These are phyloP conservation scores for Semicossyphus pulcher DNA, from an alignment of 2,113 vertebrate species.

Conservation along the genomic window DNA sequence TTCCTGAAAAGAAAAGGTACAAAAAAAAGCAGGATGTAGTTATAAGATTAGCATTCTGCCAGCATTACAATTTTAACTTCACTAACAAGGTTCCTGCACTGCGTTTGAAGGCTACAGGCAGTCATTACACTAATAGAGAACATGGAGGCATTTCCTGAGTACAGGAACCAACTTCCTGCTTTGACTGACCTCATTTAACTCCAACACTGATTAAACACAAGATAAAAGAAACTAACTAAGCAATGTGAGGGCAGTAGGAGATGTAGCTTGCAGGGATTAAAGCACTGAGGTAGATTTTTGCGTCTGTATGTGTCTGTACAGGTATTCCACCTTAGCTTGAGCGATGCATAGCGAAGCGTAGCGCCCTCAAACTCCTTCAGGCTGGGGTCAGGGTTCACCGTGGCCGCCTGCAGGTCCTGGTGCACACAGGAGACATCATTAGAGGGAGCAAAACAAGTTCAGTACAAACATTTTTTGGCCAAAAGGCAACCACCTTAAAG, in stretches of 20 bases:
- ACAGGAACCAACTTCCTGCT: conserved; percentile 53
- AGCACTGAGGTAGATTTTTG: not conserved
- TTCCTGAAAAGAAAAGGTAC: conserved; percentile 84
- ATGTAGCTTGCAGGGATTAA: not conserved
- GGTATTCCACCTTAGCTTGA: conserved; percentile 89
- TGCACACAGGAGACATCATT: conserved; percentile 39
- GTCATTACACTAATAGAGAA: conserved; percentile 47
- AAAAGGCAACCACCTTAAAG: conserved; percentile 14
- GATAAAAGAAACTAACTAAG: conserved; percentile 25
- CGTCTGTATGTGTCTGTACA: not conserved
- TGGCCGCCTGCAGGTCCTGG: conserved; percentile 96
- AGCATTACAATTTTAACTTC: not conserved
- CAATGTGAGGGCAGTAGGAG: not conserved
- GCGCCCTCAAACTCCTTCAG: conserved; percentile 99
- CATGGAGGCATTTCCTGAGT: conserved; percentile 58
- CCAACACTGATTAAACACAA: conserved; percentile 32
- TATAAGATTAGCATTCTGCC: not conserved
- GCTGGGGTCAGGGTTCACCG: conserved; percentile 96
- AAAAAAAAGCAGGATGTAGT: not conserved
- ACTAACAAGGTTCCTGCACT: conserved; percentile 3
- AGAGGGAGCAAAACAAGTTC: conserved; percentile 14
- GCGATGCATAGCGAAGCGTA: conserved; percentile 94
- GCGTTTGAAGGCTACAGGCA: conserved; percentile 21
- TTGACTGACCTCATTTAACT: conserved; percentile 34
- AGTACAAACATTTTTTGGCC: not conserved